Conservation (phyloP, 2,797 vertebrate species). For the Sebastes hubbsi region DNA sequence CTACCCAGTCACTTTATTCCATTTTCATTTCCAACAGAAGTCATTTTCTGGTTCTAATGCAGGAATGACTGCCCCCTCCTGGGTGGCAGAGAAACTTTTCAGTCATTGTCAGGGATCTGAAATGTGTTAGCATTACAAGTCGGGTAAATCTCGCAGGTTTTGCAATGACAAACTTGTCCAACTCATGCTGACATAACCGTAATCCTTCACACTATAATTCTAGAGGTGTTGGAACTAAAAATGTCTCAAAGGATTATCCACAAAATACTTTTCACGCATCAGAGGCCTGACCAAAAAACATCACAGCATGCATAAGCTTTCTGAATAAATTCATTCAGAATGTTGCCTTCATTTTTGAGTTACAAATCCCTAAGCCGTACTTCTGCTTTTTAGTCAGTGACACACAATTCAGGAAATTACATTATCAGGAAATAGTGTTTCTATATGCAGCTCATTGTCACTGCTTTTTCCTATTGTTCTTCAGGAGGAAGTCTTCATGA, state of each 20-base stretch:
- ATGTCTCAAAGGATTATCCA: background rate
- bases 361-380: background rate
- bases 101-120: conserved; percentile 18
- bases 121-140: background rate
- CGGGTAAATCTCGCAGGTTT: background rate
- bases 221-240: background rate
- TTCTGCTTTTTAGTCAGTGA: conserved; percentile 27
- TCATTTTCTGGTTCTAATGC: background rate
- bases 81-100: conserved; percentile 43
- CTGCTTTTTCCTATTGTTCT: conserved; percentile 32
- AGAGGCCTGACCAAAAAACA: background rate
- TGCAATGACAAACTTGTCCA: background rate
- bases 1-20: background rate
- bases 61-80: conserved; percentile 65
- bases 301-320: background rate
- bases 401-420: conserved; percentile 48
- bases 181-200: background rate
- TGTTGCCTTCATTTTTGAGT: background rate
- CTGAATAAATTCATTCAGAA: background rate
- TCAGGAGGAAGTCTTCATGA: conserved; percentile 19
- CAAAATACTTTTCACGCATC: background rate
- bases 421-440: conserved; percentile 45
- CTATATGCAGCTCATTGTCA: conserved; percentile 15
- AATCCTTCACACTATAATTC: background rate
- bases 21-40: background rate